Evolutionary conservation across 2,888 invertebrate genomes (phyloP), one percentile per base, ranked within the genome.

Genomic region (Tetheella fluctuosa): DNA sequence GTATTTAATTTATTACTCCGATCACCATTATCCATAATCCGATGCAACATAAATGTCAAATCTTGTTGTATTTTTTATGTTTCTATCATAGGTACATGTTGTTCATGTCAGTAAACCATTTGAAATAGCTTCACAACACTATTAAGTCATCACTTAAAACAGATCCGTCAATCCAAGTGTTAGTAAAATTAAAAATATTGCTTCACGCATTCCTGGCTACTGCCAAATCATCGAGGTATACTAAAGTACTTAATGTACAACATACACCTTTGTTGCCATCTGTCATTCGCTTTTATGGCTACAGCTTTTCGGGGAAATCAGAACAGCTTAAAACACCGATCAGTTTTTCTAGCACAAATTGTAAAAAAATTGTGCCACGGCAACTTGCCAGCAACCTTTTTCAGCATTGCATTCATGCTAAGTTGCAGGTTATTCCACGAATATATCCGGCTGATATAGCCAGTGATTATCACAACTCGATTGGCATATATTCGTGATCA

Each of bases 401-500:
- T n/a, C n/a, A n/a, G 42, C 58, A 42, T 48, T 48, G 20, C 20
- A 48, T 48, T 17, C n/a, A 42, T 48, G 7, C 10, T 48, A 7
- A 48, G 48, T 48, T 20, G 48, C 20, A 48, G 10, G 48, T 48
- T 48, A 60, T 63, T 61, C 61, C 48, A 42, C 52, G 59, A 52
- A 59, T 54, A 28, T 28, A 56, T 59, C 28, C 57, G 54, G 57
- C 58, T 58, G 63, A 61, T 48, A 20, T 20, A 68, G 67, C 72
- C 60, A 71, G 60, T 62, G 67, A 70, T 64, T 67, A 58, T 57
- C 53, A 64, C 74, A 76, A 78, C 73, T 79, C 80, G 17, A 56
- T 60, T 58, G 37, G 59, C 60, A 64, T 63, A 57, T 8, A 34
- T 58, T 57, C 17, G 62, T 58, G 66, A 83, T 95, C 94, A 97